Evolutionary conservation across 2,888 invertebrate genomes (phyloP).

Genomic region (Carpatolechia fugitivella): DNA sequence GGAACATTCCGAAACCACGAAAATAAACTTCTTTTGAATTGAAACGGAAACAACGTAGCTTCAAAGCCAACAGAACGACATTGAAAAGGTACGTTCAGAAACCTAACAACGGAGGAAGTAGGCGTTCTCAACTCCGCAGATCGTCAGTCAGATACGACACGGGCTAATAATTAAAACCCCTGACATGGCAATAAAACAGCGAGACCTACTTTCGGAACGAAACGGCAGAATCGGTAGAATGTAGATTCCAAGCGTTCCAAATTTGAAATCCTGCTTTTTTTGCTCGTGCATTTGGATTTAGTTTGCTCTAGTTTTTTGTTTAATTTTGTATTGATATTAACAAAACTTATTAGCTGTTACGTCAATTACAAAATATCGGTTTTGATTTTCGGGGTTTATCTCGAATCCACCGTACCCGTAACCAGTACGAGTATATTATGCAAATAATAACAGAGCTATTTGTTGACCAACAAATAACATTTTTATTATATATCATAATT

Average conservation of each 20-base stretch:
- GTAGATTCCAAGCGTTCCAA: conserved; percentile 14
- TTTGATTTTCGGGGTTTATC: too few species aligned
- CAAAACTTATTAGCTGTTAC: not conserved
- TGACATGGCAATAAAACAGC: conserved; percentile 44
- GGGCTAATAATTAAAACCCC: conserved; percentile 52
- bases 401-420: too few species aligned
- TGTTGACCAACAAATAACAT: too few species aligned
- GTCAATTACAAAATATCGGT: not conserved
- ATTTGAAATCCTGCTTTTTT: conserved; percentile 13
- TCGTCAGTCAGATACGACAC: conserved; percentile 37
- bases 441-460: too few species aligned
- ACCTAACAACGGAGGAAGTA: conserved; percentile 49
- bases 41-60: not conserved
- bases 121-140: conserved; percentile 45
- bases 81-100: conserved; percentile 33
- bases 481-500: too few species aligned
- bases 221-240: conserved; percentile 11
- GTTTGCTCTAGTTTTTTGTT: not conserved
- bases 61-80: conserved; percentile 17
- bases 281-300: conserved; percentile 9
- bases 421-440: too few species aligned
- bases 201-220: conserved; percentile 24
- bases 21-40: not conserved
- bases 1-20: too few species aligned
- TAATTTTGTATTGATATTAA: not conserved